Evolutionary conservation across 2,113 vertebrate species (phyloP).

Genomic region (Anser cygnoides): DNA sequence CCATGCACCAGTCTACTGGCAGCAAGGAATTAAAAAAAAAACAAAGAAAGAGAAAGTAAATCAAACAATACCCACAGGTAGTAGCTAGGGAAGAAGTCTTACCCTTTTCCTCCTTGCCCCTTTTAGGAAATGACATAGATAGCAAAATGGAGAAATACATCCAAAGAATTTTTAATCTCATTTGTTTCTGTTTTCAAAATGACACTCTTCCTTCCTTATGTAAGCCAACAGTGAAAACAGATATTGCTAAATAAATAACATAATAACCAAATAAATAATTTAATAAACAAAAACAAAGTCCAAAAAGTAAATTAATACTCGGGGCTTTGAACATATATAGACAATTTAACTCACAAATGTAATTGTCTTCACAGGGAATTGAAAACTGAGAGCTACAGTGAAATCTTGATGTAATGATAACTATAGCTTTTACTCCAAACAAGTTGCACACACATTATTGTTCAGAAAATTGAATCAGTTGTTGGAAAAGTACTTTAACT

Average conservation of each 20-base stretch:
- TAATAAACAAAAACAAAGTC: background rate
- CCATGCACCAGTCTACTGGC: background rate
- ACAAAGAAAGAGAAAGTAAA: background rate
- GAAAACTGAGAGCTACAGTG: background rate
- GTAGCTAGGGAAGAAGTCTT: background rate
- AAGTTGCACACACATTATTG: background rate
- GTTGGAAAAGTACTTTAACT: slow-evolving; percentile 1
- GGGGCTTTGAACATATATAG: background rate
- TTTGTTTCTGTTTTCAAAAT: background rate
- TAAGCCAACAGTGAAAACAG: background rate
- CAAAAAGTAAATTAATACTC: background rate
- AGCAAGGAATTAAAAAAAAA: background rate
- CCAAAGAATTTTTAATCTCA: background rate
- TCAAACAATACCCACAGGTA: background rate
- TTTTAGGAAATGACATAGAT: background rate
- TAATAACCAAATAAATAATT: background rate
- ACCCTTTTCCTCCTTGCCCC: background rate
- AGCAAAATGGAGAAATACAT: background rate
- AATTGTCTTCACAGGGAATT: background rate
- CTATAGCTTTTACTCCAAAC: background rate
- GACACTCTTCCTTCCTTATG: background rate
- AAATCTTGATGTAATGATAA: background rate
- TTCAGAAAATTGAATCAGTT: background rate
- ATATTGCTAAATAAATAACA: background rate
- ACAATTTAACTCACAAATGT: background rate